phyloP scores from a whole-genome alignment of 2,113 vertebrate genomes.

The Eurystomus gularis region DNA sequence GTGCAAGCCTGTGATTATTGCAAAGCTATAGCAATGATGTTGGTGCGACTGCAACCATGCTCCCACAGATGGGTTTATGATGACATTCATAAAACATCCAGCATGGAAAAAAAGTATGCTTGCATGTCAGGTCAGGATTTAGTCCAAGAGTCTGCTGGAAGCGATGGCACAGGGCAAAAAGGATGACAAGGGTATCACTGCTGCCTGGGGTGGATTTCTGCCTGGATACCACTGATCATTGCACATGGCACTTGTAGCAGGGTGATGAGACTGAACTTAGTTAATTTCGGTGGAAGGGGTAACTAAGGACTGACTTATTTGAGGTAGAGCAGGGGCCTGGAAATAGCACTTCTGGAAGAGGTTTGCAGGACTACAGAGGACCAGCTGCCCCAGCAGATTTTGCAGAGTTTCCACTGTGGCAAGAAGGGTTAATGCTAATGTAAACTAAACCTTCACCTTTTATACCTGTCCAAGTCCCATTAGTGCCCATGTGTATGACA shows the following conservation, averaged over 20 bases:
- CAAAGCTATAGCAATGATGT: background rate
- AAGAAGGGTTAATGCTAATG: background rate
- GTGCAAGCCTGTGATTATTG: background rate
- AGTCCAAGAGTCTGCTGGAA: background rate
- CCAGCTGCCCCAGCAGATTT: background rate
- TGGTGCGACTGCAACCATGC: background rate
- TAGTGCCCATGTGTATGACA: background rate
- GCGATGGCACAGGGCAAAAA: background rate
- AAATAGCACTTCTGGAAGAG: background rate
- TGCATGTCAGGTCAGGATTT: background rate
- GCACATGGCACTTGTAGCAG: background rate
- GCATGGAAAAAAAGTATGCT: background rate
- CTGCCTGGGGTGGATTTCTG: background rate
- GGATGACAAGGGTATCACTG: background rate
- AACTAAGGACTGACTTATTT: background rate
- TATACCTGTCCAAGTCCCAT: background rate
- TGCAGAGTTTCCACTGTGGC: background rate
- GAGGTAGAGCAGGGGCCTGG: background rate
- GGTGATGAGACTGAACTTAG: background rate
- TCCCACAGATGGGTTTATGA: background rate
- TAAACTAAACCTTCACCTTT: background rate
- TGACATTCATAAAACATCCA: background rate
- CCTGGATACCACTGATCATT: background rate
- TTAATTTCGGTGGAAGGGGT: background rate
- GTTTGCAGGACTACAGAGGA: background rate